Evolutionary conservation across 2,797 vertebrate species (phyloP), one percentile per base, ranked within the genome.

Genomic region (Zonotrichia albicollis): DNA sequence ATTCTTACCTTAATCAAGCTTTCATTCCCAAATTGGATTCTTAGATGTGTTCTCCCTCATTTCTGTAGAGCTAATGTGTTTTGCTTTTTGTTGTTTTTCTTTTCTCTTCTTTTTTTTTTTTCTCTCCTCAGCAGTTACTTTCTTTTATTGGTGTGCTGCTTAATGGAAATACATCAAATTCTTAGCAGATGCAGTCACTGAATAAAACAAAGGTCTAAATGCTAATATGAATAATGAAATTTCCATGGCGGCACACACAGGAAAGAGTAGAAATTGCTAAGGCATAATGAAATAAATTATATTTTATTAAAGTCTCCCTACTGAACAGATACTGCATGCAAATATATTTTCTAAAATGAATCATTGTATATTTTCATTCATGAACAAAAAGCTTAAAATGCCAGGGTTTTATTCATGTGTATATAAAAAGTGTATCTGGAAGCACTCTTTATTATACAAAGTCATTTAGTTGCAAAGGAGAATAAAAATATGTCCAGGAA

Each of bases 191-290:
- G 50, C 30, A 91, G 76, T 73, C 66, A 84, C 70, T 93, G 85
- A 91, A 94, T 89, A 91, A 95, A 95, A 91, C 38, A 94, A 93
- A 86, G 73, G 61, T 87, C 72, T 92, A 89, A 96, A 85, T 89
- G 50, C 46, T 92, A 94, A 92, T 75, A 74, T 78, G 68, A 92
- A 60, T 91, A 89, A 94, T 83, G 68, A 91, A 68, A 95, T 91
- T 92, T 95, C 82, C 58, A 74, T 75, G 25, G 34, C 80, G 65
- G n/a, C 27, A 80, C 34, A 61, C 67, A 91, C 0, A 3, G n/a
- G 29, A 94, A 91, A 83, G 34, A 54, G 21, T 42, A 83, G 50
- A 94, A 93, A 92, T 89, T 87, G 40, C 36, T 87, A 82, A 84
- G 36, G 34, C 70, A 65, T 79, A 70, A 91, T 72, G 30, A 91